These are phyloP conservation scores for Baronia brevicornis DNA, from an alignment of 2,888 invertebrate genomes.

Conservation along the genomic window DNA sequence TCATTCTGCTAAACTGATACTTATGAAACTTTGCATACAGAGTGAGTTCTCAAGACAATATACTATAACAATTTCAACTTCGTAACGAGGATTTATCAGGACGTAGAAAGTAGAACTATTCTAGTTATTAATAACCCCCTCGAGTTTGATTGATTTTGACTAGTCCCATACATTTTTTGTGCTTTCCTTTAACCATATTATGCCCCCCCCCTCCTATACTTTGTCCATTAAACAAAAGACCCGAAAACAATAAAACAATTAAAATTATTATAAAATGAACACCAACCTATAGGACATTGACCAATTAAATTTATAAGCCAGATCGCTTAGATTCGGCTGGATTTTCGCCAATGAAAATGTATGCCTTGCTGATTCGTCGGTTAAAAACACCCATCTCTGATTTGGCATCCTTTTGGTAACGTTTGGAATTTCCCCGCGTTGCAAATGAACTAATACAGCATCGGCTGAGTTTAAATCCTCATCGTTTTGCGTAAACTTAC, in stretches of 20 bases:
- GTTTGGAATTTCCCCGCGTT: conserved; percentile 41
- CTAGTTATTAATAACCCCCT: too few relatives aligned
- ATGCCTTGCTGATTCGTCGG: conserved; percentile 80
- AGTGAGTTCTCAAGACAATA: too few relatives aligned
- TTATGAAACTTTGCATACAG: conserved; percentile 1
- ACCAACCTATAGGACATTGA: conserved; percentile 79
- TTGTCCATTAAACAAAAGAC: too few relatives aligned
- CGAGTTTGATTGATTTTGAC: too few relatives aligned
- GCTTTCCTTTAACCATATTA: too few relatives aligned
- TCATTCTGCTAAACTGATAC: too few relatives aligned
- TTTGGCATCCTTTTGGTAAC: conserved; percentile 32
- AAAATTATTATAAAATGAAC: conserved; percentile 4
- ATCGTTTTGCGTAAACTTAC: conserved; percentile 74
- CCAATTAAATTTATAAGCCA: conserved; percentile 81
- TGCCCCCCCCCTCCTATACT: too few relatives aligned
- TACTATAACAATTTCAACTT: too few relatives aligned
- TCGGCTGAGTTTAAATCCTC: conserved; percentile 69
- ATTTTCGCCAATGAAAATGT: conserved; percentile 62
- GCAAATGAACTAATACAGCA: conserved; percentile 76
- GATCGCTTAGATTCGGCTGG: conserved; percentile 43
- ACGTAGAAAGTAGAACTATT: too few relatives aligned
- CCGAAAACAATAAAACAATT: conserved; percentile 7
- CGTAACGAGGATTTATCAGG: too few relatives aligned
- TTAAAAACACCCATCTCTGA: conserved; percentile 83
- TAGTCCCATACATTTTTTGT: too few relatives aligned